Conservation (phyloP, 2,113 vertebrate species). For the Marmota monax region DNA sequence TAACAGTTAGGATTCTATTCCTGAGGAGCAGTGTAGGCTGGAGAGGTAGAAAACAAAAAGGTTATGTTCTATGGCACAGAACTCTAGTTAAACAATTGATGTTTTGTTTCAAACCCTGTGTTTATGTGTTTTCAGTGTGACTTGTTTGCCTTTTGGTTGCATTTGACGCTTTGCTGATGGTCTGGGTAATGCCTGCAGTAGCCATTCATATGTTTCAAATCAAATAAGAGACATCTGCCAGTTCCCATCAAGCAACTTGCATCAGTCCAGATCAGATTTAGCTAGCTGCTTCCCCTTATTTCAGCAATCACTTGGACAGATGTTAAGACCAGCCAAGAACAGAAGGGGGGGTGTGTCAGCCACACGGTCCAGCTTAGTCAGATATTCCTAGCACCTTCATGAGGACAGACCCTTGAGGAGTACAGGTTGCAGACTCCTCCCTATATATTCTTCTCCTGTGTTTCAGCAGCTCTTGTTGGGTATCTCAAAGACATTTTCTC, state of each 20-base stretch:
- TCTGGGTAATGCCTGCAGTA: slow-evolving; percentile 41
- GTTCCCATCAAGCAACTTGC: background rate
- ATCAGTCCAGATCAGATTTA: background rate
- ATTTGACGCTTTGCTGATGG: slow-evolving; percentile 59
- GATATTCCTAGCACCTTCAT: background rate
- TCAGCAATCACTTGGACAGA: background rate
- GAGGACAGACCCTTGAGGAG: rapidly evolving
- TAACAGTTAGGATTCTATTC: background rate
- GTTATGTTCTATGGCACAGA: background rate
- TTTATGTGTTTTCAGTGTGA: slow-evolving; percentile 77
- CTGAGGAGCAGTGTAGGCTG: background rate
- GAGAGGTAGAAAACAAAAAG: background rate
- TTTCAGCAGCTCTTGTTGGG: background rate
- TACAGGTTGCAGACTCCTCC: background rate
- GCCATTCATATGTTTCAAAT: slow-evolving; percentile 31
- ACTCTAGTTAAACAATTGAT: slow-evolving; percentile 39
- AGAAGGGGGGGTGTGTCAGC: background rate
- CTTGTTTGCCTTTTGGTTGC: slow-evolving; percentile 72
- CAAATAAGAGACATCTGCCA: slow-evolving; percentile 37
- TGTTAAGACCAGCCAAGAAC: background rate
- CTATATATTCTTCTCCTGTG: rapidly evolving
- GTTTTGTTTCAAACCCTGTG: slow-evolving; percentile 60
- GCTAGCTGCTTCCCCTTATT: slow-evolving; percentile 36
- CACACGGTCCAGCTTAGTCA: slow-evolving; percentile 6
- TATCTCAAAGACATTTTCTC: background rate